A percentile compares a stretch with the other conserved stretches of the same genome.
Conservation (phyloP, 2,888 invertebrate genomes). For the Lasioglossum lativentre region DNA sequence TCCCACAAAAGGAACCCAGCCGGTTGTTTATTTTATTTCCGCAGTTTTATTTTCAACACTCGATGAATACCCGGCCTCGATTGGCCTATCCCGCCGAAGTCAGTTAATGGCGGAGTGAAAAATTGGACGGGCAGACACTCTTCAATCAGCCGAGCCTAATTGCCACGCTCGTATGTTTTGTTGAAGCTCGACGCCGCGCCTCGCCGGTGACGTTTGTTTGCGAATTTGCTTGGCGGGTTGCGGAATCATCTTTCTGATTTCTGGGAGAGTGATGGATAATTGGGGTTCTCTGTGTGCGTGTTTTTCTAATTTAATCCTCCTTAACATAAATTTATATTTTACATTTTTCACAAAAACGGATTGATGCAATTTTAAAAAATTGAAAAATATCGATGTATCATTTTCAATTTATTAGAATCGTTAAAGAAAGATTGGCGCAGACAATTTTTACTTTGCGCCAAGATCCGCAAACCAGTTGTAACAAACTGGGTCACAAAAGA, state of each 20-base stretch:
- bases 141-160: slow-evolving; percentile 22
- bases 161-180: not conserved
- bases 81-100: not conserved
- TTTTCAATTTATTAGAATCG: not conserved
- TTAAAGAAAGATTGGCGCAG: no score
- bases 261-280: not conserved
- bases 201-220: not conserved
- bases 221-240: not conserved
- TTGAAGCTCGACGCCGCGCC: not conserved
- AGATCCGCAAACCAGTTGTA: not conserved
- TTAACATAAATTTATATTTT: no score
- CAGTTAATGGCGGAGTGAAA: slow-evolving; percentile 18
- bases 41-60: not conserved
- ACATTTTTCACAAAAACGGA: not conserved
- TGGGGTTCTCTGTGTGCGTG: not conserved
- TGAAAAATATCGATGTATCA: not conserved
- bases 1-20: not conserved
- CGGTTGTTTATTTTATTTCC: not conserved
- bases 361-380: no score
- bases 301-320: no score
- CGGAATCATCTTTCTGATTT: not conserved
- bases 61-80: not conserved
- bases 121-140: not conserved
- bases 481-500: not conserved
- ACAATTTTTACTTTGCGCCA: not conserved